A percentile compares a stretch with the other conserved stretches of the same genome.
These are phyloP conservation scores for Amphiprion clarkii DNA, from an alignment of 2,797 vertebrate genomes.

Conservation along the genomic window DNA sequence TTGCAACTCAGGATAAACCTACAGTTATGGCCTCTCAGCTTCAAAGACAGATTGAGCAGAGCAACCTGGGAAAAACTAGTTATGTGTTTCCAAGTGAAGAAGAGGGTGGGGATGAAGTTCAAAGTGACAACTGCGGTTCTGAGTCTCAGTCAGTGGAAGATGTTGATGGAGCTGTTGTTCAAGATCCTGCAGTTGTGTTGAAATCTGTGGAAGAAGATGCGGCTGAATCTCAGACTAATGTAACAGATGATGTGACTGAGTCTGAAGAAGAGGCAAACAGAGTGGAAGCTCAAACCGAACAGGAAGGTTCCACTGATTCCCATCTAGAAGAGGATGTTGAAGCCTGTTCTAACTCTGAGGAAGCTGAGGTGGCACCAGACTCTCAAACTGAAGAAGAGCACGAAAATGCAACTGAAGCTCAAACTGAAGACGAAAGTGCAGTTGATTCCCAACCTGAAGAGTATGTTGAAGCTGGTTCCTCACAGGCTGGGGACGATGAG, in stretches of 20 bases:
- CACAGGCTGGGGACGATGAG: not conserved
- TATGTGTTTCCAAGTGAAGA: conserved; percentile 40
- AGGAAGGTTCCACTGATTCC: not conserved
- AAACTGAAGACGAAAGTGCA: not conserved
- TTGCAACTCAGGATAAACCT: conserved; percentile 66
- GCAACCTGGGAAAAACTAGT: not conserved
- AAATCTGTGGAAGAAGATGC: conserved; percentile 17
- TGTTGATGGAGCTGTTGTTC: not conserved
- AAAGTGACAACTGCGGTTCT: not conserved
- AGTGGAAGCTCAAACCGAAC: not conserved
- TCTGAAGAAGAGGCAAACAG: conserved; percentile 8
- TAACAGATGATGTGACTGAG: not conserved
- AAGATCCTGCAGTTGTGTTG: not conserved
- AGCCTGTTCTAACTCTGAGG: not conserved
- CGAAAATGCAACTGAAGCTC: not conserved
- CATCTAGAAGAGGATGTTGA: conserved; percentile 18
- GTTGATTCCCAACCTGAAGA: conserved; percentile 2
- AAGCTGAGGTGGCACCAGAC: conserved; percentile 18
- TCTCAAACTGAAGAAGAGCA: conserved; percentile 30
- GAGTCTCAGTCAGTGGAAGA: not conserved
- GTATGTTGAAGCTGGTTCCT: conserved; percentile 4
- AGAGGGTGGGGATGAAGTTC: not conserved
- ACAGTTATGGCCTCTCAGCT: conserved; percentile 53
- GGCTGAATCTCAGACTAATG: conserved; percentile 1
- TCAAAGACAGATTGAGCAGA: conserved; percentile 42